Evolutionary conservation across 1,140 invertebrate species (phyloP), one percentile per base, ranked within the genome.

Genomic region (Drosophila albomicans): DNA sequence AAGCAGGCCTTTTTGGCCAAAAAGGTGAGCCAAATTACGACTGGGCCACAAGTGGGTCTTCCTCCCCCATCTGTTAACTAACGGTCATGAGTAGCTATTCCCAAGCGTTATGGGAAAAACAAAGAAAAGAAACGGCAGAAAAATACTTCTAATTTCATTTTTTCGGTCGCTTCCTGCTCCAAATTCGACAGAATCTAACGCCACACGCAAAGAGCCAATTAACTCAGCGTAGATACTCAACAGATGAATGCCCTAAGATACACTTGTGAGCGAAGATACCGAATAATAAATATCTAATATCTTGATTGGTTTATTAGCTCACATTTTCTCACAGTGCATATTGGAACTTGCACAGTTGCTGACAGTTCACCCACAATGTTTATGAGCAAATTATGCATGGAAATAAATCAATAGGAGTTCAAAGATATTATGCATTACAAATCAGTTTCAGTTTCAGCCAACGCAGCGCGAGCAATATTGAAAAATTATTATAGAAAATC

Each of bases 401-500:
- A 78, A 67, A 78, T 78, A 78, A 78, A 78, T 78, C 75, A 78
- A 76, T 72, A 48, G 52, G 45, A 66, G 66, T 70, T 63, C 66
- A 57, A 25, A 25, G 59, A 57, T 52, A 70, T 63, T 70, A 70
- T 75, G 72, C 72, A 75, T 75, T 70, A 75, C 72, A 75, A 75
- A 75, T 75, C 57, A 75, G 65, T 56, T 69, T 51, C 46, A 59
- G 52, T 28, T 66, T 43, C 3, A 59, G 75, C 80, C 81, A 82
- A 84, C 76, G 80, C 80, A 78, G 68, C 25, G 68, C 25, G 20
- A 25, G 49, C 48, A 82, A 75, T 79, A 82, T 87, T 84, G 78
- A 79, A 89, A 87, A 89, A 88, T 75, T 69, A 82, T 89, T 88
- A 89, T 84, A 70, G 79, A 87, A 79, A 86, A 86, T 75, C 75